Percentiles rank a stretch among this genome's conserved stretches.
Evolutionary conservation across 2,888 invertebrate species (phyloP).

Genomic region (Crematogaster levior): DNA sequence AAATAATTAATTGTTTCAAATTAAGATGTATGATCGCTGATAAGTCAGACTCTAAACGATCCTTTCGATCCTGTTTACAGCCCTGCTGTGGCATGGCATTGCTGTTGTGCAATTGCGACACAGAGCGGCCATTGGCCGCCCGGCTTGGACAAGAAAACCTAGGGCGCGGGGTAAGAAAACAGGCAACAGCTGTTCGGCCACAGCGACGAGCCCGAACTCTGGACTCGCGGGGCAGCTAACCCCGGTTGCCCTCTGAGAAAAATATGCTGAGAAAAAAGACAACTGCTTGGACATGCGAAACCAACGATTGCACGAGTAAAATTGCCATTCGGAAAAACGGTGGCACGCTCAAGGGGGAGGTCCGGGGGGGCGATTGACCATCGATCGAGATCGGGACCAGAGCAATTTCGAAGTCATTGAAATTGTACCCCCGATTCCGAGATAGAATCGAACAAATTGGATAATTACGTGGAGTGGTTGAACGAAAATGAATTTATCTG

Average conservation of each 20-base stretch:
- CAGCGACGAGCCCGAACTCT: slow-evolving; percentile 20
- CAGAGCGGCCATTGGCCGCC: slow-evolving; percentile 23
- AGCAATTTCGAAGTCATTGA: not conserved
- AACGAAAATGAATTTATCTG: not conserved
- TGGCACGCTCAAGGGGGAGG: not conserved
- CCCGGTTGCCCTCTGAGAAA: slow-evolving; percentile 12
- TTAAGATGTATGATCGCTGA: not conserved
- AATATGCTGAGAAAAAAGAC: slow-evolving; percentile 35
- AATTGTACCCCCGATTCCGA: not conserved
- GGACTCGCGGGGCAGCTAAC: slow-evolving; percentile 32
- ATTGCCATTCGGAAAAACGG: slow-evolving; percentile 8
- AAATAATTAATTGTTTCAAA: not conserved
- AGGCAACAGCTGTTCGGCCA: slow-evolving; percentile 56
- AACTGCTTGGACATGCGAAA: slow-evolving; percentile 12
- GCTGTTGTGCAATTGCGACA: slow-evolving; percentile 45
- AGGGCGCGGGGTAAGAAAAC: slow-evolving; percentile 53
- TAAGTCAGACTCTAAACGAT: not conserved
- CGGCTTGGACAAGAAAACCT: slow-evolving; percentile 36
- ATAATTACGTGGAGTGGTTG: not conserved
- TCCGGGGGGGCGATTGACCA: not conserved
- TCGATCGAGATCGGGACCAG: not conserved
- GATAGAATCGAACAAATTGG: not conserved
- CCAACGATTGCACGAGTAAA: slow-evolving; percentile 6
- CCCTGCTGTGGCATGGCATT: slow-evolving; percentile 11
- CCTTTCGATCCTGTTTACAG: not conserved